A percentile compares a stretch with the other conserved stretches of the same genome.
These are phyloP conservation scores for Agelas oroides DNA, from an alignment of 37 sponge, comb jelly and placozoan genomes.

Conservation along the genomic window DNA sequence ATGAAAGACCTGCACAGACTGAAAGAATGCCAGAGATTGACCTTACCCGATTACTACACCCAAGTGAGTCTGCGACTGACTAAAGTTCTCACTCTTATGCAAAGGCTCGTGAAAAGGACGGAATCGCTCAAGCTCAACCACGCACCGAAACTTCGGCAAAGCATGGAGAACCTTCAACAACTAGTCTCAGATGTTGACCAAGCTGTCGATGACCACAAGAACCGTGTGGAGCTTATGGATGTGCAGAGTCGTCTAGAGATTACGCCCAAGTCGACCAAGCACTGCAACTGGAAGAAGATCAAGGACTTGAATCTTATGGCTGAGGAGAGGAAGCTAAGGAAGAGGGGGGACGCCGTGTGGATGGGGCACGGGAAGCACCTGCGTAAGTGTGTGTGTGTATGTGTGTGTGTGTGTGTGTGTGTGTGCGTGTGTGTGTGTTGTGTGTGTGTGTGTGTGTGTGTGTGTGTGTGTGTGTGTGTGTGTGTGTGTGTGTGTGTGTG, in stretches of 20 bases:
- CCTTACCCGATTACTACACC: conserved; percentile 73
- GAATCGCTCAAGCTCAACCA: conserved; percentile 54
- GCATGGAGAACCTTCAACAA: conserved; percentile 31
- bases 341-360: conserved; percentile 68
- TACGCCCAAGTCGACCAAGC: conserved; percentile 37
- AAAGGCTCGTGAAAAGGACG: conserved; percentile 68
- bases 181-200: conserved; percentile 51
- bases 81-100: conserved; percentile 61
- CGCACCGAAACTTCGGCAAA: conserved; percentile 5
- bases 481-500: background rate
- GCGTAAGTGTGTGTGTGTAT: conserved; percentile 26
- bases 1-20: conserved; percentile 56
- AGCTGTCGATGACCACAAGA: conserved; percentile 60
- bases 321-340: conserved; percentile 51
- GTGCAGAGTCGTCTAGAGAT: conserved; percentile 75
- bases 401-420: no score
- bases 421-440: background rate
- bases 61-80: conserved; percentile 61
- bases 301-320: conserved; percentile 61
- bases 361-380: conserved; percentile 61
- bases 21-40: conserved; percentile 68
- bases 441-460: conserved; percentile 1
- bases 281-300: conserved; percentile 42
- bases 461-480: conserved; percentile 7
- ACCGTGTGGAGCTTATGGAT: conserved; percentile 45